These are phyloP conservation scores for Dallia pectoralis DNA, from an alignment of 2,797 vertebrate species.

Conservation along the genomic window DNA sequence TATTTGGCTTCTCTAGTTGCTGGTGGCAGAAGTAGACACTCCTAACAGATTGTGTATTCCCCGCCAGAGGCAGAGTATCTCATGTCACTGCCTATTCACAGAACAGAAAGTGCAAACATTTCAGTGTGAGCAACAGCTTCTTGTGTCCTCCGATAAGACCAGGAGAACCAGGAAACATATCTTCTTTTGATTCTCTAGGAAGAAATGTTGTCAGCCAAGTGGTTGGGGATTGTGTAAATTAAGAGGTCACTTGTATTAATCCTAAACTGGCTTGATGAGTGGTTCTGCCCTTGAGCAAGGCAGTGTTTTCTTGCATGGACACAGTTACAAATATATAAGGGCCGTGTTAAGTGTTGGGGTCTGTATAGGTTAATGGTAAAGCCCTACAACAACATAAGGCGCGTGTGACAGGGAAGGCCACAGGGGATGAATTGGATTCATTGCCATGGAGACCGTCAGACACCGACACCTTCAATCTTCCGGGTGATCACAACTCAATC, in stretches of 20 bases:
- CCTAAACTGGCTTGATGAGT: too few relatives aligned
- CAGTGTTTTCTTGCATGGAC: not conserved
- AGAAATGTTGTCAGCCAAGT: not conserved
- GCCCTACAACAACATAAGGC: not conserved
- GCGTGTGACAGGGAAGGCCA: conserved; percentile 18
- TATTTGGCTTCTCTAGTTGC: not conserved
- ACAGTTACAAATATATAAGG: not conserved
- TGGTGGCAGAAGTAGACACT: not conserved
- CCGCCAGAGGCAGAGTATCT: not conserved
- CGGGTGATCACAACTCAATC: conserved; percentile 32
- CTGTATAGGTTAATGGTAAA: not conserved
- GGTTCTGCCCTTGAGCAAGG: too few relatives aligned
- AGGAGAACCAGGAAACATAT: not conserved
- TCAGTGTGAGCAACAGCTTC: not conserved
- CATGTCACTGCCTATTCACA: not conserved
- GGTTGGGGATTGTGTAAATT: too few relatives aligned
- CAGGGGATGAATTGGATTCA: conserved; percentile 38
- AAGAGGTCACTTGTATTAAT: too few relatives aligned
- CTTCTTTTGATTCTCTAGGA: not conserved
- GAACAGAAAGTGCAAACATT: not conserved
- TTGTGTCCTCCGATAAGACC: not conserved
- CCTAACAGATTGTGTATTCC: not conserved
- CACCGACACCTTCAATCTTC: conserved; percentile 23
- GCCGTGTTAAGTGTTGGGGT: not conserved
- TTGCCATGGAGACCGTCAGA: conserved; percentile 11